phyloP scores from a whole-genome alignment of 92 coral and sea anemone species.

The Zoanthus sociatus region DNA sequence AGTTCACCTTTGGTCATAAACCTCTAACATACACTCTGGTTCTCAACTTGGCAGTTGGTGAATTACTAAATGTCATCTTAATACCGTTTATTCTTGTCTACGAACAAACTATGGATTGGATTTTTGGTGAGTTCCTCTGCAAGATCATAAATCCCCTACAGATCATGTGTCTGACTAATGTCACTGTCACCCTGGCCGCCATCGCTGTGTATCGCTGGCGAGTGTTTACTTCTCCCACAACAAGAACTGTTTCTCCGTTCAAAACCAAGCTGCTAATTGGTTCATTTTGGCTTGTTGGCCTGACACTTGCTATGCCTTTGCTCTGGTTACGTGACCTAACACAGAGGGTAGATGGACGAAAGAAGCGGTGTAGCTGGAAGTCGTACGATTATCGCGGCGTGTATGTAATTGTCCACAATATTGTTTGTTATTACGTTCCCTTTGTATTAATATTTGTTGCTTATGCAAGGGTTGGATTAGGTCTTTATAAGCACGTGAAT shows the following conservation, averaged over 20 bases:
- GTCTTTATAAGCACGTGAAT: conserved; percentile 23
- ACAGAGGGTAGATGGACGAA: conserved; percentile 27
- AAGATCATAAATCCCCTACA: conserved; percentile 70
- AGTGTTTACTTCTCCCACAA: conserved; percentile 14
- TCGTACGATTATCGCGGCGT: conserved; percentile 34
- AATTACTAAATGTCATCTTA: conserved; percentile 70
- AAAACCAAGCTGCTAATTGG: conserved; percentile 44
- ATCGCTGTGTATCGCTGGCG: conserved; percentile 69
- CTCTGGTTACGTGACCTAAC: conserved; percentile 41
- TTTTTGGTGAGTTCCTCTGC: conserved; percentile 77
- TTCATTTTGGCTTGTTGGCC: conserved; percentile 51
- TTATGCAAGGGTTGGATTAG: conserved; percentile 76
- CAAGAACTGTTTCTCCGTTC: conserved; percentile 11
- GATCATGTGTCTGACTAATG: conserved; percentile 64
- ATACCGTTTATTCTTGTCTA: conserved; percentile 58
- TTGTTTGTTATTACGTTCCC: conserved; percentile 66
- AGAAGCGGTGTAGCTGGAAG: conserved; percentile 24
- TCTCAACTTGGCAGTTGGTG: conserved; percentile 80
- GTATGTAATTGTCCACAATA: conserved; percentile 54
- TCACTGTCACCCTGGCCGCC: conserved; percentile 77
- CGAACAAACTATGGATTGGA: conserved; percentile 58
- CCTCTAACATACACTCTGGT: conserved; percentile 77
- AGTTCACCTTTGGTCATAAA: conserved; percentile 21
- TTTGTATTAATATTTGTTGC: conserved; percentile 67
- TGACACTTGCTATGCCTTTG: conserved; percentile 33